Evolutionary conservation across 2,113 vertebrate species (phyloP).

Genomic region (Menidia beryllina): DNA sequence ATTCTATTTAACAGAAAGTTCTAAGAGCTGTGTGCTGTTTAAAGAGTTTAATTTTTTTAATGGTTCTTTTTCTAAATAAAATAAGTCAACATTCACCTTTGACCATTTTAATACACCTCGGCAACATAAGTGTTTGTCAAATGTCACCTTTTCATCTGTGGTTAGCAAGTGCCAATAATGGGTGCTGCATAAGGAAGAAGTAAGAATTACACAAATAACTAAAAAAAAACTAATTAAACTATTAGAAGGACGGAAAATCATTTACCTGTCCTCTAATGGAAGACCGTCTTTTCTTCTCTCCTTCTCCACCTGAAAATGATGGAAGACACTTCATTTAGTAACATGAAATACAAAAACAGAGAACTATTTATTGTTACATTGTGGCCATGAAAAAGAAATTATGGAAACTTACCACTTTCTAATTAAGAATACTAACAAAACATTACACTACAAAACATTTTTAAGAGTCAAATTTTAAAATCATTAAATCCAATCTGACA

Average conservation of each 20-base stretch:
- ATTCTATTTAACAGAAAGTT: not conserved
- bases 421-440: no score
- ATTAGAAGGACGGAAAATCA: no score
- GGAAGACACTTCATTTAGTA: constrained; percentile 2
- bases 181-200: constrained; percentile 7
- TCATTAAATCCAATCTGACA: no score
- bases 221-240: no score
- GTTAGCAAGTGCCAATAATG: not conserved
- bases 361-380: not conserved
- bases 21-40: no score
- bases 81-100: no score
- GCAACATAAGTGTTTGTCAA: not conserved
- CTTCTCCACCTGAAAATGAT: constrained; percentile 86
- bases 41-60: not conserved
- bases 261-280: constrained; percentile 90
- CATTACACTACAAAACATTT: no score
- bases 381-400: not conserved
- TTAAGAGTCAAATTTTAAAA: no score
- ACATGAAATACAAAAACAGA: not conserved
- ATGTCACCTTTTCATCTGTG: not conserved
- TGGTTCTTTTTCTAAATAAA: not conserved
- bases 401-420: no score
- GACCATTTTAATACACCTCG: not conserved
- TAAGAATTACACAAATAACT: not conserved
- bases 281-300: constrained; percentile 88